A percentile compares a stretch with the other conserved stretches of the same genome.
Evolutionary conservation across 2,888 invertebrate genomes (phyloP).

Genomic region (Andricus quercusramuli): DNA sequence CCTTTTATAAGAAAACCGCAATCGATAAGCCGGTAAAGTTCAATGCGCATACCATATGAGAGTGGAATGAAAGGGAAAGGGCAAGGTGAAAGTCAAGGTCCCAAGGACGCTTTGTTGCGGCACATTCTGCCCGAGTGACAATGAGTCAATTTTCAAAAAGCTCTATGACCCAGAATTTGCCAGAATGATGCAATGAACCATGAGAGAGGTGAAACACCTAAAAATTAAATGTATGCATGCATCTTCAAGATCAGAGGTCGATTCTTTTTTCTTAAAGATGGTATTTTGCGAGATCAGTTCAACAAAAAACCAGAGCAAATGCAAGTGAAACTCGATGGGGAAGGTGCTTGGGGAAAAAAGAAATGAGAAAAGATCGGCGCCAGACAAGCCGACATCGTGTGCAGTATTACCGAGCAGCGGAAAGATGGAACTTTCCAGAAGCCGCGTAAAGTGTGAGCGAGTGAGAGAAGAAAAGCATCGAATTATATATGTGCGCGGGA

Average conservation of each 20-base stretch:
- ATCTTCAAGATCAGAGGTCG: background rate
- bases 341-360: conserved; percentile 23
- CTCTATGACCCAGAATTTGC: background rate
- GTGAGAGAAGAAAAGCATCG: conserved; percentile 32
- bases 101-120: background rate
- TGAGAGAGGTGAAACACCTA: background rate
- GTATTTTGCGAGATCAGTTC: background rate
- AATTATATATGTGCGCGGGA: conserved; percentile 27
- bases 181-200: background rate
- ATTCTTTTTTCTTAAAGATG: background rate
- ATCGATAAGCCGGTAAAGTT: background rate
- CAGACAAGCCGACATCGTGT: conserved; percentile 42
- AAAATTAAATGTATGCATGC: background rate
- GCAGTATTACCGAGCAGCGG: conserved; percentile 47
- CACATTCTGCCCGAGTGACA: background rate
- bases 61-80: background rate
- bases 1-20: background rate
- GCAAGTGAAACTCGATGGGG: conserved; percentile 28
- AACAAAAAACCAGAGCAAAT: conserved; percentile 9
- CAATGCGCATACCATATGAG: background rate
- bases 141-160: background rate
- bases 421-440: conserved; percentile 74
- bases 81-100: background rate
- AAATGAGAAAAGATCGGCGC: conserved; percentile 22
- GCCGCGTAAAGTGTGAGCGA: conserved; percentile 51